phyloP scores from a whole-genome alignment of 2,113 vertebrate species.

The Myotis davidii region DNA sequence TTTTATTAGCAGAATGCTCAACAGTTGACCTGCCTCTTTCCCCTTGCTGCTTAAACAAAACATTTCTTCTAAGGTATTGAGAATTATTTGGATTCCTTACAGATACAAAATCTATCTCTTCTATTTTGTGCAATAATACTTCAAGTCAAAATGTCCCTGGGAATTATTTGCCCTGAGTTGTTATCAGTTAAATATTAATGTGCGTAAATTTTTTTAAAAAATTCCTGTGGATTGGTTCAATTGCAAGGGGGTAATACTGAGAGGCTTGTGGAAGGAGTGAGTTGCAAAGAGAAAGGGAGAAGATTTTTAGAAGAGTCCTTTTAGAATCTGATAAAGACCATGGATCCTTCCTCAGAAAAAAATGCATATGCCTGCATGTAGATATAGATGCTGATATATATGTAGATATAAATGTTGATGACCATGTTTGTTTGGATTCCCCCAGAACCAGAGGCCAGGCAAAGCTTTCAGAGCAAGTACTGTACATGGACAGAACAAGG shows the following conservation, averaged over 20 bases:
- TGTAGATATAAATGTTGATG: neutral
- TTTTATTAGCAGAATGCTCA: conserved; percentile 69
- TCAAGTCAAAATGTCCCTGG: neutral
- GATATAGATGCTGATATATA: conserved; percentile 4
- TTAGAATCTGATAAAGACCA: conserved; percentile 5
- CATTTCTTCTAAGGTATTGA: neutral
- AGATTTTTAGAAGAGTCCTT: neutral
- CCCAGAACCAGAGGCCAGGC: neutral
- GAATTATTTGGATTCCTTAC: conserved; percentile 25
- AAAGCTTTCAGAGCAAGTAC: neutral
- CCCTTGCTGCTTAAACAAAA: conserved; percentile 47
- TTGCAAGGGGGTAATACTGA: neutral
- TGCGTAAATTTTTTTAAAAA: neutral
- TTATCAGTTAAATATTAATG: conserved; percentile 9
- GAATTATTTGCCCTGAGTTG: neutral
- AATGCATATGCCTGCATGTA: neutral
- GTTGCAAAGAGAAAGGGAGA: neutral
- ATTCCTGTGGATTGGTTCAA: neutral
- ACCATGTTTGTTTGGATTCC: neutral
- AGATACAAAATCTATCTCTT: neutral
- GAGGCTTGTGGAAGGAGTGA: neutral
- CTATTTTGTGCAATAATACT: neutral
- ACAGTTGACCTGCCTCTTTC: conserved; percentile 19
- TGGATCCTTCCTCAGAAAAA: neutral
- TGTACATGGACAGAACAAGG: neutral